Base-by-base conservation (phyloP, 2,797 vertebrate genomes). In the Heteromormyrus szaboi region DNA sequence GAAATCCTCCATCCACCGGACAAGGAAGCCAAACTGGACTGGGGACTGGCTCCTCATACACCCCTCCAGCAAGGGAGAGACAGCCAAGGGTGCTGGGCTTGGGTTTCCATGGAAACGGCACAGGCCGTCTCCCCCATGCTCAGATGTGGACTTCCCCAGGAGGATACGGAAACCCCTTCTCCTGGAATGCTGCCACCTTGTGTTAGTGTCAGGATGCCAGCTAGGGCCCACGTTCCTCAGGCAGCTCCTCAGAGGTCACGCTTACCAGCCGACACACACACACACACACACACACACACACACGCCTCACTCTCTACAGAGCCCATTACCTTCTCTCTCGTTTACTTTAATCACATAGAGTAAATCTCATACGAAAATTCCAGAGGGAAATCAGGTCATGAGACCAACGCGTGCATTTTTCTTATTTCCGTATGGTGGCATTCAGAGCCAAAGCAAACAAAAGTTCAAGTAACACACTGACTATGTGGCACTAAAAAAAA, bases 21-120 rank as follows among this genome's bases (percentile, higher is more conserved):
- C 51, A 81, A 88, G 41, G 22, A 65, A 50, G 79, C 87, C 84
- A 90, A 88, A 59, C 72, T 86, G 87, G 83, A 25, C 19, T 81
- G 76, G 86, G 86, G 9, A 88, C 83, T 56, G 54, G 44, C 72
- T 41, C 44, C 59, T 19, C 17, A 1, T 9, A 87, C 62, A 86
- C 84, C 88, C 41, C 72, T 65, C 79, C 83, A 25, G 3, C 41
- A 88, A 86, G 12, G n/a, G 12, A 53, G 37, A 79, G 56, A 37
- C 48, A 33, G 53, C 65, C 62, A 46, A 22, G 50, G 14, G 17
- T 46, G 54, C 44, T 8, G 29, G 29, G 65, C 29, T 37, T 72
- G 65, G 11, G 9, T 68, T 33, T 68, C 65, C 65, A 68, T 14
- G 29, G 65, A 68, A 33, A 68, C 11, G 29, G 65, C 65, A 33